Evolutionary conservation across 2,113 vertebrate species (phyloP).

Genomic region (Takifugu bimaculatus): DNA sequence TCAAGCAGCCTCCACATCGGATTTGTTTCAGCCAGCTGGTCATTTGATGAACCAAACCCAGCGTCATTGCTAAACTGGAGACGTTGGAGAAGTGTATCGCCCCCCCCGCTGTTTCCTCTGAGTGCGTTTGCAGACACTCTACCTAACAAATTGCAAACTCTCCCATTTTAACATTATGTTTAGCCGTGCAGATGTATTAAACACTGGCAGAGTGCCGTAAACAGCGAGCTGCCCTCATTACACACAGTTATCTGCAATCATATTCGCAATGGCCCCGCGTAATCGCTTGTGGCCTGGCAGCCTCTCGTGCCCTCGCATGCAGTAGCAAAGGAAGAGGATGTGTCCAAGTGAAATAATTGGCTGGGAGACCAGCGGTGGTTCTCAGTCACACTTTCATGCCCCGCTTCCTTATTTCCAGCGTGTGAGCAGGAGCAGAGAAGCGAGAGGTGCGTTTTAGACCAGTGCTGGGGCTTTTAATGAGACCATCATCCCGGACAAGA

Average conservation of each 20-base stretch:
- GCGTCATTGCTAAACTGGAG: too few species aligned
- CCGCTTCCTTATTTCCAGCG: slow-evolving; percentile 30
- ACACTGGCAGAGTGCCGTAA: slow-evolving; percentile 13
- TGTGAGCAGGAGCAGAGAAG: slow-evolving; percentile 34
- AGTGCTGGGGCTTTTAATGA: slow-evolving; percentile 38
- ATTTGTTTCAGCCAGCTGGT: too few species aligned
- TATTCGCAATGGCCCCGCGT: slow-evolving; percentile 62
- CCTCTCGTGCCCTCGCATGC: slow-evolving; percentile 27
- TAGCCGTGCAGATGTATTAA: slow-evolving; percentile 8
- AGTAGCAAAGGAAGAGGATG: slow-evolving; percentile 34
- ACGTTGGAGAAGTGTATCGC: background rate
- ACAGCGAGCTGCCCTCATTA: slow-evolving; percentile 1
- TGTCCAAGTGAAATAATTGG: slow-evolving; percentile 68
- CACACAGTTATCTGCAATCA: slow-evolving; percentile 62
- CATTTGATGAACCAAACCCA: too few species aligned
- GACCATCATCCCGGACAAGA: slow-evolving; percentile 54
- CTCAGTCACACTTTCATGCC: slow-evolving; percentile 38
- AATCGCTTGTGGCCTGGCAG: slow-evolving; percentile 44
- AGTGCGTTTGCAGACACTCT: background rate
- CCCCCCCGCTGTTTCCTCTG: too few species aligned
- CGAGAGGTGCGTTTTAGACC: slow-evolving; percentile 32
- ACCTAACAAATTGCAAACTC: background rate
- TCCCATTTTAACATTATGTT: slow-evolving; percentile 3
- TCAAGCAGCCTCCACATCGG: too few species aligned
- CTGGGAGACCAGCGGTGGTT: slow-evolving; percentile 44